phyloP scores from a whole-genome alignment of 2,113 vertebrate genomes.

The Ptilorrhoa leucosticta region DNA sequence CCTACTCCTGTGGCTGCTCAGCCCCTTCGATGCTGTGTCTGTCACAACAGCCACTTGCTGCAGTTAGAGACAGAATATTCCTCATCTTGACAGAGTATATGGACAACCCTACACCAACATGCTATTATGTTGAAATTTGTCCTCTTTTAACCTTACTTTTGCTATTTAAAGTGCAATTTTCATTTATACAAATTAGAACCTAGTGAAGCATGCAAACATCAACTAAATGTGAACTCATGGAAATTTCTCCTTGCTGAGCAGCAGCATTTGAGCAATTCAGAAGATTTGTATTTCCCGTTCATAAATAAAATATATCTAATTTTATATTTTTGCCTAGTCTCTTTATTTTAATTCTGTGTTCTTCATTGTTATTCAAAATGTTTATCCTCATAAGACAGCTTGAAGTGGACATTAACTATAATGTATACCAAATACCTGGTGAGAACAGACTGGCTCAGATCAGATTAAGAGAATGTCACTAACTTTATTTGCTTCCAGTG shows the following conservation, averaged over 20 bases:
- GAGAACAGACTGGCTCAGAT: background rate
- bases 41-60: background rate
- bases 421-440: background rate
- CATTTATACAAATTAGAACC: background rate
- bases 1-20: background rate
- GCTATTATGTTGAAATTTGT: background rate
- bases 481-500: background rate
- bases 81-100: background rate
- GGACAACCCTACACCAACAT: background rate
- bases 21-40: accelerated
- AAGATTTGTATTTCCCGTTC: background rate
- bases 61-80: background rate
- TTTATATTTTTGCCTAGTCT: background rate
- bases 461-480: background rate
- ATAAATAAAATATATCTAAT: background rate
- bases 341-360: background rate
- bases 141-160: background rate
- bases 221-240: background rate
- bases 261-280: background rate
- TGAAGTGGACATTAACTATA: background rate
- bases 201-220: background rate
- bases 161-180: background rate
- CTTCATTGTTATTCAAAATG: background rate
- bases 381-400: background rate
- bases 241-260: background rate